Evolutionary conservation across 2,113 vertebrate genomes (phyloP), one percentile per base, ranked within the genome.

Genomic region (Circaetus cinerascens): DNA sequence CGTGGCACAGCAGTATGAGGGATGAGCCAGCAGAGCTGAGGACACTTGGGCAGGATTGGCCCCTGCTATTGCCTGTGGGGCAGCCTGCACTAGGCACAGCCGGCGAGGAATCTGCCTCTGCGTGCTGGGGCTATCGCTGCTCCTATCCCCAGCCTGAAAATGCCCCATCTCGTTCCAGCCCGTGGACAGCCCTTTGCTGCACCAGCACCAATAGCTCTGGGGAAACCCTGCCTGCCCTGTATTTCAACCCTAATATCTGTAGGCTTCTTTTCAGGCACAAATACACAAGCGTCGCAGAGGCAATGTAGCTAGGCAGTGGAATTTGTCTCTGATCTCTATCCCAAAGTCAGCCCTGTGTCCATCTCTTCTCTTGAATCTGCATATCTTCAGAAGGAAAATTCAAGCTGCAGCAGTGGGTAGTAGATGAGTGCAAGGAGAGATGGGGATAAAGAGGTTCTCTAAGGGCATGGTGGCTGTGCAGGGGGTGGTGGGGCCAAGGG

Each of bases 51-150:
- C 36, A 84, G 72, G 56, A 19, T 2, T 67, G 21, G 18, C 4
- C 27, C 9, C 36, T 41, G 34, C 22, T 81, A 5, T 5, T 64
- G 43, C 51, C 40, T 45, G 8, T 10, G 41, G 72, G 72, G 50
- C 10, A 62, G 77, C 22, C 50, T 27, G 3, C 15, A 21, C 32
- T 13, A 10, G 27, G 45, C 50, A 57, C 59, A 18, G 48, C 30
- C 4, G 3, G 15, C 6, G 20, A 30, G 46, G 19, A 4, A 3
- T 29, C 50, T 55, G 40, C 17, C 55, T 41, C 12, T 0, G 0
- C 0, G 0, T 12, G 30, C 71, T 66, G 83, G 12, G 32, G 32
- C 32, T 50, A 38, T 8, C 0, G 0, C 81, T 75, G 40, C 66
- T 71, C 36, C 77, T 22, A 1, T 30, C 29, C 29, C 36, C 46